These are phyloP conservation scores for Caenorhabditis remanei DNA, from an alignment of 1,140 invertebrate genomes.

Conservation along the genomic window DNA sequence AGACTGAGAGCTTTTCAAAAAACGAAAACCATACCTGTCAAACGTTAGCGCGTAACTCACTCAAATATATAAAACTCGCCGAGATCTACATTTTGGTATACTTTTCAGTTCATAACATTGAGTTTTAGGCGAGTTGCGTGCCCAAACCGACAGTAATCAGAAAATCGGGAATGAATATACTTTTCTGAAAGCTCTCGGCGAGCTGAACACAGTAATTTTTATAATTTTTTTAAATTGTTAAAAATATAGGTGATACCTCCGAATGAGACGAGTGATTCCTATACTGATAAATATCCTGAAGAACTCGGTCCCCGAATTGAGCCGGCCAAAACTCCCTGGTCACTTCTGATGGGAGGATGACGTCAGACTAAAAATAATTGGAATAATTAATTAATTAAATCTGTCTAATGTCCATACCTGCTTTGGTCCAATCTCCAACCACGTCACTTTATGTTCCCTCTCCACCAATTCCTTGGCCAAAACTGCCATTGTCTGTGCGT, in stretches of 20 bases:
- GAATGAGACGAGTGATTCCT: slow-evolving; percentile 69
- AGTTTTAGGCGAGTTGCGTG: too few relatives aligned
- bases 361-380: slow-evolving; percentile 56
- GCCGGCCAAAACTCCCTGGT: slow-evolving; percentile 73
- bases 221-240: background rate
- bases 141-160: too few relatives aligned
- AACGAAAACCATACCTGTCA: too few relatives aligned
- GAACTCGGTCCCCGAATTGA: slow-evolving; percentile 46
- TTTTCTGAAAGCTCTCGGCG: too few relatives aligned
- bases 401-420: slow-evolving; percentile 57
- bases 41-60: too few relatives aligned
- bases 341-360: slow-evolving; percentile 68
- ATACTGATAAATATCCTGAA: slow-evolving; percentile 69
- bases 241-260: background rate
- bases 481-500: slow-evolving; percentile 71
- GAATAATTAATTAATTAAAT: background rate
- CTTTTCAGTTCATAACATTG: too few relatives aligned
- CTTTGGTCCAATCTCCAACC: slow-evolving; percentile 75
- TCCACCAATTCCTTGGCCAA: slow-evolving; percentile 73
- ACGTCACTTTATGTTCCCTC: slow-evolving; percentile 73
- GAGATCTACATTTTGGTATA: too few relatives aligned
- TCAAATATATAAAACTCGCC: too few relatives aligned
- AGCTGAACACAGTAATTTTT: background rate
- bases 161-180: too few relatives aligned
- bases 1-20: background rate